Conservation (phyloP, 2,888 invertebrate genomes). For the Agrotis clavis region DNA sequence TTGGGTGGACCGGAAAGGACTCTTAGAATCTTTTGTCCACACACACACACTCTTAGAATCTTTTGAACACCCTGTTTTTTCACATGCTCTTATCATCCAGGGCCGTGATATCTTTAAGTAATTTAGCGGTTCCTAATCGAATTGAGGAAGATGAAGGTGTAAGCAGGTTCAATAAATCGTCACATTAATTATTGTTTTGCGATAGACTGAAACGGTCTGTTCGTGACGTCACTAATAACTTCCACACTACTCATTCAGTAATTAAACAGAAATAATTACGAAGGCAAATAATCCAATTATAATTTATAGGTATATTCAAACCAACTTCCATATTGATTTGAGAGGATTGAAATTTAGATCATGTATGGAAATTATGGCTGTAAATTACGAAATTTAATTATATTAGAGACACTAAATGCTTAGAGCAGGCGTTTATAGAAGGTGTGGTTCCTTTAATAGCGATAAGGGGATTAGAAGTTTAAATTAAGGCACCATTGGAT, state of each 20-base stretch:
- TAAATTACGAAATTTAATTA: slow-evolving; percentile 59
- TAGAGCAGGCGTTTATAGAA: slow-evolving; percentile 24
- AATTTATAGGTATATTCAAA: background rate
- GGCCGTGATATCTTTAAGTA: no score
- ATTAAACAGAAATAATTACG: background rate
- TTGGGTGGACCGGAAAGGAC: no score
- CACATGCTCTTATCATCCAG: no score
- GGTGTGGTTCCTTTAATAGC: slow-evolving; percentile 35
- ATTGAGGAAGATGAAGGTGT: no score
- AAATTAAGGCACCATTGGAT: background rate
- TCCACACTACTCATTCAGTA: background rate
- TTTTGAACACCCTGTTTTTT: no score
- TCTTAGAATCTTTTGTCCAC: no score
- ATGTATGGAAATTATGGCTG: slow-evolving; percentile 37
- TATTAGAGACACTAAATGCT: slow-evolving; percentile 53
- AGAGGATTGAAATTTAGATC: slow-evolving; percentile 38
- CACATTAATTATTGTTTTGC: slow-evolving; percentile 1
- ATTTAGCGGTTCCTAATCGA: no score
- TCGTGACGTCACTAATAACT: background rate
- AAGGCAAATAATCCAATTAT: background rate
- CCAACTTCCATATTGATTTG: slow-evolving; percentile 16
- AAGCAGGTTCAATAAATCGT: background rate
- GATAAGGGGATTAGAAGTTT: background rate
- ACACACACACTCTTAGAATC: no score
- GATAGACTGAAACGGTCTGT: background rate